Evolutionary conservation across 2,888 invertebrate genomes (phyloP).

Genomic region (Synergus gifuensis): DNA sequence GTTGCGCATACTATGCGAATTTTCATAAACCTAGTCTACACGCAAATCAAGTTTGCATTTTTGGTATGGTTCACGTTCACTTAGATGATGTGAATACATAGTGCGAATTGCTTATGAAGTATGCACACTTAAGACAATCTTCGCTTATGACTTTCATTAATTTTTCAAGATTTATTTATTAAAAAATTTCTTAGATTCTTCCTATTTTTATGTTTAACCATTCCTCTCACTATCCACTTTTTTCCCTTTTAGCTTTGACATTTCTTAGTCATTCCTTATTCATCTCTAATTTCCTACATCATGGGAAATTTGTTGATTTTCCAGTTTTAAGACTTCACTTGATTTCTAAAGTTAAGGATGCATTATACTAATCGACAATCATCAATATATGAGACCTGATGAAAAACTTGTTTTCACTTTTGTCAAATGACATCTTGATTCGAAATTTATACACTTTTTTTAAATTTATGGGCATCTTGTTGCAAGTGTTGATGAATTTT

Average conservation of each 20-base stretch:
- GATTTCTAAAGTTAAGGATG: too few relatives aligned
- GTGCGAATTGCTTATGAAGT: background rate
- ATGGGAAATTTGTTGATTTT: too few relatives aligned
- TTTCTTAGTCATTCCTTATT: too few relatives aligned
- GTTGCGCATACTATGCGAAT: background rate
- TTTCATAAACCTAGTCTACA: background rate
- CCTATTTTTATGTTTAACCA: too few relatives aligned
- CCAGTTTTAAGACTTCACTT: too few relatives aligned
- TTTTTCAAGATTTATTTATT: background rate
- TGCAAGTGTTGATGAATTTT: conserved; percentile 40
- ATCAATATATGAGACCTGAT: background rate
- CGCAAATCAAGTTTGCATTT: conserved; percentile 4
- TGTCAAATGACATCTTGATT: background rate
- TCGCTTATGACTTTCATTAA: background rate
- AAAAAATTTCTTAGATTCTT: too few relatives aligned
- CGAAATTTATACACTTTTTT: background rate
- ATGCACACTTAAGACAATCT: background rate
- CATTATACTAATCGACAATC: background rate
- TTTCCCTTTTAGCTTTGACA: too few relatives aligned
- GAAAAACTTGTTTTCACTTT: background rate
- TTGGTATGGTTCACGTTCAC: background rate
- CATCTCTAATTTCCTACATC: too few relatives aligned
- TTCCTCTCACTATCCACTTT: background rate
- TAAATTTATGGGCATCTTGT: background rate
- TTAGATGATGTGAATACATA: background rate